Evolutionary conservation across 2,797 vertebrate genomes (phyloP).

Genomic region (Poliocrania exsul): DNA sequence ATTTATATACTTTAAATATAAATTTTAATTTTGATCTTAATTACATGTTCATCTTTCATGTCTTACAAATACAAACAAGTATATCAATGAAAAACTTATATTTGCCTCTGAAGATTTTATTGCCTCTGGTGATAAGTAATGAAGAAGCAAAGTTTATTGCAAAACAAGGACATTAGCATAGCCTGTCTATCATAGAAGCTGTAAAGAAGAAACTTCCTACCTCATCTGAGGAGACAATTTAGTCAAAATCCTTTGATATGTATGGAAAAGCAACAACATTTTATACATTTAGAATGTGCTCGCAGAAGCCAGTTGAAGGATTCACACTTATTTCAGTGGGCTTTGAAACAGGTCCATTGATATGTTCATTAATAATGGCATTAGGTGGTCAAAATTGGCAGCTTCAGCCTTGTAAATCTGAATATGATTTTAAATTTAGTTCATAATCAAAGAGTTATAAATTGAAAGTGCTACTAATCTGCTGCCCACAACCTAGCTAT

Average conservation of each 20-base stretch:
- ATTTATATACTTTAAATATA: slow-evolving; percentile 69
- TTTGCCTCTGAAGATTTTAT: slow-evolving; percentile 75
- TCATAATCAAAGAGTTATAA: slow-evolving; percentile 10
- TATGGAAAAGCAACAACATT: slow-evolving; percentile 44
- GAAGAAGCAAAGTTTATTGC: slow-evolving; percentile 70
- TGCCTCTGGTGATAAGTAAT: slow-evolving; percentile 71
- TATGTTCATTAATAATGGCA: slow-evolving; percentile 18
- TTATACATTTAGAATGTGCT: slow-evolving; percentile 27
- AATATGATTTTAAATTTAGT: slow-evolving; percentile 24
- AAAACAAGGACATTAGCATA: slow-evolving; percentile 70
- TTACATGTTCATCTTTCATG: slow-evolving; percentile 73
- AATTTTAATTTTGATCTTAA: slow-evolving; percentile 76
- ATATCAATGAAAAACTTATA: slow-evolving; percentile 74
- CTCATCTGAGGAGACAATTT: slow-evolving; percentile 63
- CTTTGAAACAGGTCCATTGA: slow-evolving; percentile 2
- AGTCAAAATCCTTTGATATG: slow-evolving; percentile 65
- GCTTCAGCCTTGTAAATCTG: not conserved
- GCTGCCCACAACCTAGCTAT: not conserved
- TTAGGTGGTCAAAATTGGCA: slow-evolving; percentile 18
- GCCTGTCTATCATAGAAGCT: slow-evolving; percentile 54
- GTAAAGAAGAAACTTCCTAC: slow-evolving; percentile 67
- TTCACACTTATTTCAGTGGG: not conserved
- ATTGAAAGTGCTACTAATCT: not conserved
- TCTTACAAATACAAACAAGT: slow-evolving; percentile 74
- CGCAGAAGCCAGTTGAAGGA: slow-evolving; percentile 25